Evolutionary conservation across 35 echinoderm and acorn worm species (phyloP).

Genomic region (Hemicentrotus pulcherrimus): DNA sequence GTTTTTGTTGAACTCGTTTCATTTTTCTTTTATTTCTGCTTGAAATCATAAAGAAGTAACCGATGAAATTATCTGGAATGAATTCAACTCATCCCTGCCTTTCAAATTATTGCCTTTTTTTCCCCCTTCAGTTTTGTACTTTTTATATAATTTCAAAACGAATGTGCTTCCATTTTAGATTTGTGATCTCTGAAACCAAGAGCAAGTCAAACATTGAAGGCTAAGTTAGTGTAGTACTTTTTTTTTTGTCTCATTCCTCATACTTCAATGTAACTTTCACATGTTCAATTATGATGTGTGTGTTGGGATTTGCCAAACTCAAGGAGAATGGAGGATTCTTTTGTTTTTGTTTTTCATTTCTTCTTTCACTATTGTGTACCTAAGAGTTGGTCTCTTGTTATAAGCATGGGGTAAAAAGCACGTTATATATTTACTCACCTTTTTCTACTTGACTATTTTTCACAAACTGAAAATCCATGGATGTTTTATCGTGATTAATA

Average conservation of each 20-base stretch:
- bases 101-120: slow-evolving; percentile 25
- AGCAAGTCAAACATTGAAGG: neutral
- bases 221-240: neutral
- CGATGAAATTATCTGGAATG: slow-evolving; percentile 27
- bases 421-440: slow-evolving; percentile 5
- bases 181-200: slow-evolving; percentile 7
- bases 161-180: slow-evolving; percentile 45
- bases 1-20: neutral
- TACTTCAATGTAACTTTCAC: neutral
- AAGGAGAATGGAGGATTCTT: neutral
- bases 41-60: neutral
- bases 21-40: neutral
- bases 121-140: neutral
- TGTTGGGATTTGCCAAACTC: slow-evolving; percentile 12
- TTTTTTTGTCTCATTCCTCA: slow-evolving; percentile 4
- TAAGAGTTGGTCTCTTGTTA: neutral
- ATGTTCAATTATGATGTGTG: slow-evolving; percentile 11
- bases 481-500: neutral
- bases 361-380: neutral
- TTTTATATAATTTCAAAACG: neutral
- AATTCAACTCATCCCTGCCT: slow-evolving; percentile 28
- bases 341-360: neutral
- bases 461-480: neutral
- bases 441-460: slow-evolving; percentile 8
- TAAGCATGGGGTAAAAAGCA: neutral